phyloP scores from a whole-genome alignment of 92 coral and sea anemone species.

The Porites divaricata region DNA sequence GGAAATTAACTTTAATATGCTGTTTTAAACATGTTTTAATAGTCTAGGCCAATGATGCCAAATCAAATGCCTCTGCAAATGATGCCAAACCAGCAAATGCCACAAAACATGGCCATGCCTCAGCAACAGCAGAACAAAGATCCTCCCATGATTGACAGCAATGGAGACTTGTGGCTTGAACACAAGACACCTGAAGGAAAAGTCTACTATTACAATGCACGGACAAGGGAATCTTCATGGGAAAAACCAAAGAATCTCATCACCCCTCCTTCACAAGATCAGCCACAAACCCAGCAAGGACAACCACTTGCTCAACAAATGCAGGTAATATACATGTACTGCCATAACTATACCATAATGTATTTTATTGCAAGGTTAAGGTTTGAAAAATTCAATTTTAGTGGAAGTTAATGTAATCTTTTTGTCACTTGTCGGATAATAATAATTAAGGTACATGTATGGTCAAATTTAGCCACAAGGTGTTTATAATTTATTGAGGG shows the following conservation, averaged over 20 bases:
- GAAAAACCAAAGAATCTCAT: slow-evolving; percentile 95
- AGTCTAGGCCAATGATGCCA: slow-evolving; percentile 53
- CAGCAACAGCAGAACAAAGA: slow-evolving; percentile 44
- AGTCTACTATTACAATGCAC: slow-evolving; percentile 92
- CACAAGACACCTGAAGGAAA: slow-evolving; percentile 97
- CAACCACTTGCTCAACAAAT: slow-evolving; percentile 37
- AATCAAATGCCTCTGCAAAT: slow-evolving; percentile 40
- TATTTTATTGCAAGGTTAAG: not conserved
- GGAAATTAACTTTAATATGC: not conserved
- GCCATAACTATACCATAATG: not conserved
- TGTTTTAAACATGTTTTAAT: not conserved
- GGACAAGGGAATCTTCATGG: slow-evolving; percentile 98
- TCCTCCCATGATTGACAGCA: slow-evolving; percentile 94
- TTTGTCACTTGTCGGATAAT: too few relatives aligned
- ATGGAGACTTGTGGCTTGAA: slow-evolving; percentile 98
- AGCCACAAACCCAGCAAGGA: slow-evolving; percentile 45
- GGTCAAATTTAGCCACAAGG: too few relatives aligned
- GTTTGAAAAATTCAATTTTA: not conserved
- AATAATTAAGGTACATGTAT: too few relatives aligned
- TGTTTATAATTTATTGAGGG: too few relatives aligned
- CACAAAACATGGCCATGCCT: slow-evolving; percentile 19
- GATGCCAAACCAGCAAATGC: slow-evolving; percentile 42
- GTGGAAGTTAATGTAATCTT: too few relatives aligned
- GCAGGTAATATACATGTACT: slow-evolving; percentile 19
- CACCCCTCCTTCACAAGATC: slow-evolving; percentile 55